A percentile compares a stretch with the other conserved stretches of the same genome.
Evolutionary conservation across 2,888 invertebrate species (phyloP).

Genomic region (Ornithoptera priamus): DNA sequence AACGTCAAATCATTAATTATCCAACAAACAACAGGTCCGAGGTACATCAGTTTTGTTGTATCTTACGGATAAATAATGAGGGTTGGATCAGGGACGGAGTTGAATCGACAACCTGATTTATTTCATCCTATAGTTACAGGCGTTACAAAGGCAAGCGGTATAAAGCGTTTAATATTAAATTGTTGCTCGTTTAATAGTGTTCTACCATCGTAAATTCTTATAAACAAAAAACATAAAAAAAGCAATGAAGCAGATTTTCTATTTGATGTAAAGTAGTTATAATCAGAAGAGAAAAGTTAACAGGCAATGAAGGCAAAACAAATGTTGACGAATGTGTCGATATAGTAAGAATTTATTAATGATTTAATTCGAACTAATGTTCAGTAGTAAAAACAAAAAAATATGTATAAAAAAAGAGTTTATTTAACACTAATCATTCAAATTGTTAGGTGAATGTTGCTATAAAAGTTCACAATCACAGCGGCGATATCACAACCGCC

Average conservation of each 20-base stretch:
- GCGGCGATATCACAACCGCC: conserved; percentile 6
- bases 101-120: conserved; percentile 27
- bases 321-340: not conserved
- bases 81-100: conserved; percentile 26
- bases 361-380: too few species aligned
- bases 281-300: too few species aligned
- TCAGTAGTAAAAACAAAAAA: not conserved
- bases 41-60: conserved; percentile 24
- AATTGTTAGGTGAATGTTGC: not conserved
- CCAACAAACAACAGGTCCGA: conserved; percentile 23
- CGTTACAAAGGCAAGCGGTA: too few species aligned
- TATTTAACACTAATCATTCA: conserved; percentile 20
- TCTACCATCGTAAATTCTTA: too few species aligned
- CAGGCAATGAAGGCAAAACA: not conserved
- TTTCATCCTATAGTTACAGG: conserved; percentile 3
- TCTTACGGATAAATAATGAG: conserved; percentile 29
- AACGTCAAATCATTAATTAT: conserved; percentile 27
- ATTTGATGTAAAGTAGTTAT: too few species aligned
- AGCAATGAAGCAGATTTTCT: too few species aligned
- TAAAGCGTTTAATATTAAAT: too few species aligned
- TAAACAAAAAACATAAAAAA: too few species aligned
- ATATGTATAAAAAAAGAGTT: not conserved
- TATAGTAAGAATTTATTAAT: not conserved
- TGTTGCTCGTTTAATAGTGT: too few species aligned
- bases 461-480: conserved; percentile 5